Evolutionary conservation across 2,797 vertebrate genomes (phyloP).

Genomic region (Typhlichthys subterraneus): DNA sequence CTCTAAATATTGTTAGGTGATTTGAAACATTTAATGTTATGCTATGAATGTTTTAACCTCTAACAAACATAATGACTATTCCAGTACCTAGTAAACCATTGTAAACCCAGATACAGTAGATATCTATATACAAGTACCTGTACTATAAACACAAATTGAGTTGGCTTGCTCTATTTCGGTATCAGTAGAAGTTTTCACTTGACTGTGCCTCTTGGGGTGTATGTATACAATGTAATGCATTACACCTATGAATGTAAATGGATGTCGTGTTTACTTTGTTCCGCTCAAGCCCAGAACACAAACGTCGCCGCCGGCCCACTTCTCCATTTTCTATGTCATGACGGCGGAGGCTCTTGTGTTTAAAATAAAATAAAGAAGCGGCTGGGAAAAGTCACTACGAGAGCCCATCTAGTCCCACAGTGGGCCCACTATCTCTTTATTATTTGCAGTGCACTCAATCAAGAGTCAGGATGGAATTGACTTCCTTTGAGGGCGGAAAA

Average conservation of each 20-base stretch:
- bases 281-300: conserved; percentile 28
- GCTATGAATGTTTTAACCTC: no score
- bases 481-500: conserved; percentile 27
- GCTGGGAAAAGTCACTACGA: conserved; percentile 38
- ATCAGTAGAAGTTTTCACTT: no score
- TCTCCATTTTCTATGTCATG: conserved; percentile 25
- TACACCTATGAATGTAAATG: conserved; percentile 4
- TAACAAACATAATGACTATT: no score
- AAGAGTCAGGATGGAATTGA: conserved; percentile 35
- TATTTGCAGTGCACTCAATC: conserved; percentile 55
- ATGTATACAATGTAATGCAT: no score
- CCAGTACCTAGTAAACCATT: no score
- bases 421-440: conserved; percentile 43
- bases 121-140: no score
- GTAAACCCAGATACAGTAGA: no score
- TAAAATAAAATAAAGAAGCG: neutral
- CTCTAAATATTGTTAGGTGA: no score
- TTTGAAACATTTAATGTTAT: no score
- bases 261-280: conserved; percentile 28
- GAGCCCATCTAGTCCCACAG: conserved; percentile 30
- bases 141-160: no score
- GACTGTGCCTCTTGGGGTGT: no score
- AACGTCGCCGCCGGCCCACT: conserved; percentile 27
- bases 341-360: neutral
- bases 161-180: no score